phyloP scores from a whole-genome alignment of 92 coral and sea anemone genomes.

The Umimayanthus kanabou region DNA sequence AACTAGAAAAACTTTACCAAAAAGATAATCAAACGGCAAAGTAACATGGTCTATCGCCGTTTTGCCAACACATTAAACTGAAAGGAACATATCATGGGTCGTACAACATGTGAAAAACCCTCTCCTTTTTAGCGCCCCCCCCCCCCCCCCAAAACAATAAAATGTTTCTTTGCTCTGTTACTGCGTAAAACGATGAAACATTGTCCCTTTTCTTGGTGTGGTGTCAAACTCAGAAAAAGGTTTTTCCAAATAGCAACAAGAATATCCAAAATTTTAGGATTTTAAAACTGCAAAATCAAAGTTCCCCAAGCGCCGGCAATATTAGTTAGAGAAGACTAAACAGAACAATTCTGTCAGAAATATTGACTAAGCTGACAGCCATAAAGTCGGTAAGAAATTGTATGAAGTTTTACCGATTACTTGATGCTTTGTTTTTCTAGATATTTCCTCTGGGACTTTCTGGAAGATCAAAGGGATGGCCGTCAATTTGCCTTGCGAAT shows the following conservation, averaged over 20 bases:
- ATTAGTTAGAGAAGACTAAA: neutral
- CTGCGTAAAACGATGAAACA: neutral
- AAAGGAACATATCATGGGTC: neutral
- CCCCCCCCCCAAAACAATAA: neutral
- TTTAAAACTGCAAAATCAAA: neutral
- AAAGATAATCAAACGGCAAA: neutral
- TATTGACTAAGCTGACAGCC: neutral
- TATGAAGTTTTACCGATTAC: neutral
- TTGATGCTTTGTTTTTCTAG: neutral
- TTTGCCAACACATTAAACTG: constrained; percentile 12
- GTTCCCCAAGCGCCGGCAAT: neutral
- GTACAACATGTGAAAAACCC: neutral
- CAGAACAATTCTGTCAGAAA: neutral
- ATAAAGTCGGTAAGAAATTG: neutral
- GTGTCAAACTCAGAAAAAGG: neutral
- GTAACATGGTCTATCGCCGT: neutral
- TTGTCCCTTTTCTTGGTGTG: neutral
- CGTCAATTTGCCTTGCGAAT: neutral
- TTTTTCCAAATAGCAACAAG: neutral
- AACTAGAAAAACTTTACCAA: neutral
- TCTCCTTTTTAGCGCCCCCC: no score
- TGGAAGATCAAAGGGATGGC: neutral
- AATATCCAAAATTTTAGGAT: neutral
- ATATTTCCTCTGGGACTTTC: neutral
- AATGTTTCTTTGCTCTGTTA: neutral